Conservation (phyloP, 2,797 vertebrate species). For the Sphaeramia orbicularis region DNA sequence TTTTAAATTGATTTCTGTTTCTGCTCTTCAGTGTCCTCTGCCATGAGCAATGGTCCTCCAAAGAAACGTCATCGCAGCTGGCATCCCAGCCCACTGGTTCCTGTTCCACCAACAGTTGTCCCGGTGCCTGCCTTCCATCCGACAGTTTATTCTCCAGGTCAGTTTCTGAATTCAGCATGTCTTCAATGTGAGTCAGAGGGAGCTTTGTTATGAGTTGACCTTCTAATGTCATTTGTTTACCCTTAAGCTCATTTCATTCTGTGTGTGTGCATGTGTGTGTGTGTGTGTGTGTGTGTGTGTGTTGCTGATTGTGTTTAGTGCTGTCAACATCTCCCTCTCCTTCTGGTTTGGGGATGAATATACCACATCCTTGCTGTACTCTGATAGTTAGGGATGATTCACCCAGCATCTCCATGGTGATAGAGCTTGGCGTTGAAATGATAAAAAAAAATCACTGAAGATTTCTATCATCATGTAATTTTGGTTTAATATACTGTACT, state of each 20-base stretch:
- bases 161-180: conserved; percentile 39
- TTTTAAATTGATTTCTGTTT: background rate
- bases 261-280: background rate
- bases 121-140: conserved; percentile 91
- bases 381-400: conserved; percentile 73
- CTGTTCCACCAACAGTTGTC: conserved; percentile 85
- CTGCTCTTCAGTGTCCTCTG: conserved; percentile 70
- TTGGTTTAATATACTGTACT: conserved; percentile 5
- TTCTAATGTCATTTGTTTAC: conserved; percentile 1
- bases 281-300: conserved; percentile 22
- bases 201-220: conserved; percentile 7
- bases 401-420: conserved; percentile 71
- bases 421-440: conserved; percentile 45
- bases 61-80: conserved; percentile 98
- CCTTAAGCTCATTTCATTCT: conserved; percentile 15
- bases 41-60: conserved; percentile 93
- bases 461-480: conserved; percentile 32
- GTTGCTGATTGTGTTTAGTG: conserved; percentile 12
- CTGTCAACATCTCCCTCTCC: conserved; percentile 5
- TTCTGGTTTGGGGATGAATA: conserved; percentile 29
- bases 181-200: background rate
- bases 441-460: conserved; percentile 33
- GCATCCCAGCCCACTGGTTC: conserved; percentile 89
- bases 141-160: conserved; percentile 89
- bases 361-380: conserved; percentile 43